Evolutionary conservation across 2,888 invertebrate species (phyloP).

Genomic region (Dermolepida albohirtum): DNA sequence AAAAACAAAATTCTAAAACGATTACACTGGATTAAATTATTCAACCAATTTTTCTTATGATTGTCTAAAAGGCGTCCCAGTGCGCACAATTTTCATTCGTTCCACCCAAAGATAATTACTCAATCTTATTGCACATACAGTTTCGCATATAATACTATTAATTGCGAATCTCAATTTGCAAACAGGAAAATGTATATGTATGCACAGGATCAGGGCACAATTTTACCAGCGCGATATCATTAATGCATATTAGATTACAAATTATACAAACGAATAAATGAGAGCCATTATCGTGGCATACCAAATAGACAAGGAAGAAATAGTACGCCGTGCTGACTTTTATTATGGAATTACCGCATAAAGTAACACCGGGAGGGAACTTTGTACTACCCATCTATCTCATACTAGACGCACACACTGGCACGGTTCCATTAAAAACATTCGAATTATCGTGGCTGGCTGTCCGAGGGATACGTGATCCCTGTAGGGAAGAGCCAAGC

Average conservation of each 20-base stretch:
- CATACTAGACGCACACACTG: not conserved
- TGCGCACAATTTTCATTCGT: no score
- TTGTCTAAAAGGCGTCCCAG: no score
- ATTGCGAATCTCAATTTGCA: no score
- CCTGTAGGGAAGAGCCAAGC: slow-evolving; percentile 24
- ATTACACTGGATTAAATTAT: no score
- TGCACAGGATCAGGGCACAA: slow-evolving; percentile 9
- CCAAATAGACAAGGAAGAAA: slow-evolving; percentile 22
- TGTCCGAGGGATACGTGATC: slow-evolving; percentile 36
- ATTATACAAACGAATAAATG: slow-evolving; percentile 24
- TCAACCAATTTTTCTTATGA: no score
- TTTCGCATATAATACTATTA: no score
- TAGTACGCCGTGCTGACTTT: slow-evolving; percentile 28
- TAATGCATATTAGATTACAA: slow-evolving; percentile 14
- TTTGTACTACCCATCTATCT: not conserved
- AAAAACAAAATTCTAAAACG: no score
- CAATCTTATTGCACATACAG: no score
- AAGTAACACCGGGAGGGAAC: slow-evolving; percentile 37
- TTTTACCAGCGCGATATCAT: slow-evolving; percentile 6
- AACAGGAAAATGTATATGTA: not conserved
- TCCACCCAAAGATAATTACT: no score
- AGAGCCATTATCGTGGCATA: slow-evolving; percentile 22
- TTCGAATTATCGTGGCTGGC: slow-evolving; percentile 26
- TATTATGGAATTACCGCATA: slow-evolving; percentile 35
- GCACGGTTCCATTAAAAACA: slow-evolving; percentile 10